Evolutionary conservation across 2,888 invertebrate genomes (phyloP).

Genomic region (Polydesmus complanatus): DNA sequence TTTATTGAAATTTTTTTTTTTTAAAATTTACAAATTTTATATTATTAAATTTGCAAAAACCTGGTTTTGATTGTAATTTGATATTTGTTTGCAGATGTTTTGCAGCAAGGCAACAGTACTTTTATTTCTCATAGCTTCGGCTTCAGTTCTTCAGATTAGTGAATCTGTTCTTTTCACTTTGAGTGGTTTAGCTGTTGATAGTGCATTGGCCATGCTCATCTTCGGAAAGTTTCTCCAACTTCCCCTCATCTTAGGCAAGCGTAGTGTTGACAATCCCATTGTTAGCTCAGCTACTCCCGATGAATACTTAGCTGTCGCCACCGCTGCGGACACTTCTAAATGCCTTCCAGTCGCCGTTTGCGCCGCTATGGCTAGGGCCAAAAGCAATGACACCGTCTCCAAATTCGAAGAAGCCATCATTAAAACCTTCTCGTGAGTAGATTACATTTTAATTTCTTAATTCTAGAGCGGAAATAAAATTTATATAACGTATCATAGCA

Average conservation of each 20-base stretch:
- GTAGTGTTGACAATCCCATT: not conserved
- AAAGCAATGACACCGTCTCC: not conserved
- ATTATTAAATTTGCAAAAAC: too few relatives aligned
- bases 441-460: not conserved
- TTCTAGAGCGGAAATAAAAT: not conserved
- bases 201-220: constrained; percentile 3
- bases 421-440: constrained; percentile 10
- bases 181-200: constrained; percentile 7
- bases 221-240: not conserved
- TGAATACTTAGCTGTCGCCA: constrained; percentile 4
- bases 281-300: not conserved
- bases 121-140: not conserved
- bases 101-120: not conserved
- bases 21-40: too few relatives aligned
- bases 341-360: constrained; percentile 12
- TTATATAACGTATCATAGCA: not conserved
- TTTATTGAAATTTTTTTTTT: too few relatives aligned
- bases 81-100: not conserved
- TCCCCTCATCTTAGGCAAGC: constrained; percentile 5
- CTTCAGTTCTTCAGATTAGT: not conserved
- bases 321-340: constrained; percentile 1
- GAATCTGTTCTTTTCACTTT: constrained; percentile 6
- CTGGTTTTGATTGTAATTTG: not conserved
- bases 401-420: constrained; percentile 8
- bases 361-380: constrained; percentile 8